Base-by-base conservation (phyloP, 2,113 vertebrate species). In the Tyto alba region DNA sequence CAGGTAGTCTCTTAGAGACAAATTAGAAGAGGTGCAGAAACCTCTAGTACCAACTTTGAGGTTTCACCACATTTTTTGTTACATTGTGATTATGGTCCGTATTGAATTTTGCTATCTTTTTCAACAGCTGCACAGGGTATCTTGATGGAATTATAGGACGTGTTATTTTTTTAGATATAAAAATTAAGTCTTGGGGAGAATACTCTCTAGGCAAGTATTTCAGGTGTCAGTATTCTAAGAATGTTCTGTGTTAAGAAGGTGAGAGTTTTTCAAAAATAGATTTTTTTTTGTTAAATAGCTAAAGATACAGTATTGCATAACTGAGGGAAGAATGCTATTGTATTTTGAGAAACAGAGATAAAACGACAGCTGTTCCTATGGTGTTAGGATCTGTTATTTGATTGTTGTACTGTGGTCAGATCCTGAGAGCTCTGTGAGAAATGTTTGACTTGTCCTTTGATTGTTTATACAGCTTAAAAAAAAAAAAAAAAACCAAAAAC, bases 1-100 rank as follows among this genome's bases (percentile, higher is more conserved):
- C 95, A 64, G 60, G 8, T 47, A 47, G 97, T 98, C 98, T 98
- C 97, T 91, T 47, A 47, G 98, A 98, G 98, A 98, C 97, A 91
- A 91, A 95, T 93, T 90, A 82, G 88, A 93, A 76, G 90, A 84
- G 71, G n/a, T 91, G 91, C 91, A 95, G 93, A 90, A 78, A 63
- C 47, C 88, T 88, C 81, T 62, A 68, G 57, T 72, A 63, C 55
- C 73, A 10, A 20, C 45, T 79, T 18, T 7, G 76, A 57, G 85
- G 76, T 76, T 91, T 94, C 85, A 16, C 60, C 76, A 43, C 69
- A 13, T 60, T 41, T 84, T 89, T 87, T 82, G 11, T 89, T 83
- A 50, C 14, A 0, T 18, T 7, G 48, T 32, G 78, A 30, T 72
- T 8, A 25, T 12, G 94, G 68, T 57, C 74, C 59, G n/a, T 19